Percentiles rank a stretch among this genome's conserved stretches.
These are phyloP conservation scores for Agrochola macilenta DNA, from an alignment of 2,888 invertebrate species.

Conservation along the genomic window DNA sequence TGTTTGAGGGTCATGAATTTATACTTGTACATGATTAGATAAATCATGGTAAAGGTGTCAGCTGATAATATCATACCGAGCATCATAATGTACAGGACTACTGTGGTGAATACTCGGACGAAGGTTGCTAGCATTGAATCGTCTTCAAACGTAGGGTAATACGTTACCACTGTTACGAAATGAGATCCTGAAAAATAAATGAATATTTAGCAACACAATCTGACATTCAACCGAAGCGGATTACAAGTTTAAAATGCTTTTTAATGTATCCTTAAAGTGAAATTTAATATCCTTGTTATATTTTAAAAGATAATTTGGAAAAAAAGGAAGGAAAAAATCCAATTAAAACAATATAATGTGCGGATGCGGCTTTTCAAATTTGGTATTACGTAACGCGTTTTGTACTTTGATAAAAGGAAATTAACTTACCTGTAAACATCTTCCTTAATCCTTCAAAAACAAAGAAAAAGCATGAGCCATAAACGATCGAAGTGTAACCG, in stretches of 20 bases:
- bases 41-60: conserved; percentile 79
- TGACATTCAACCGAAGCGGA: too few relatives aligned
- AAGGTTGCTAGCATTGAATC: conserved; percentile 73
- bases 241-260: too few relatives aligned
- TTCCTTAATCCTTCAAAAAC: conserved; percentile 84
- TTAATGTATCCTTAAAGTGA: not conserved
- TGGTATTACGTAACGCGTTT: not conserved
- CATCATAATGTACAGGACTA: conserved; percentile 77
- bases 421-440: conserved; percentile 73
- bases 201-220: not conserved
- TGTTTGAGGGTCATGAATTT: conserved; percentile 83
- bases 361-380: not conserved
- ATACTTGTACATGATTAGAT: conserved; percentile 84
- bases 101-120: conserved; percentile 76
- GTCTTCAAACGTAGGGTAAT: conserved; percentile 81
- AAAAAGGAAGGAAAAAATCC: conserved; percentile 4
- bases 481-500: conserved; percentile 77
- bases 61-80: conserved; percentile 82
- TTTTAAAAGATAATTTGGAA: not conserved
- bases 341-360: not conserved
- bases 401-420: conserved; percentile 1
- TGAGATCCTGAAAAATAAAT: conserved; percentile 78
- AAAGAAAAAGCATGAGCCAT: conserved; percentile 76
- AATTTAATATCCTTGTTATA: not conserved
- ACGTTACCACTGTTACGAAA: conserved; percentile 84